A percentile compares a stretch with the other conserved stretches of the same genome.
Conservation (phyloP, 2,797 vertebrate genomes). For the Peromyscus aztecus region DNA sequence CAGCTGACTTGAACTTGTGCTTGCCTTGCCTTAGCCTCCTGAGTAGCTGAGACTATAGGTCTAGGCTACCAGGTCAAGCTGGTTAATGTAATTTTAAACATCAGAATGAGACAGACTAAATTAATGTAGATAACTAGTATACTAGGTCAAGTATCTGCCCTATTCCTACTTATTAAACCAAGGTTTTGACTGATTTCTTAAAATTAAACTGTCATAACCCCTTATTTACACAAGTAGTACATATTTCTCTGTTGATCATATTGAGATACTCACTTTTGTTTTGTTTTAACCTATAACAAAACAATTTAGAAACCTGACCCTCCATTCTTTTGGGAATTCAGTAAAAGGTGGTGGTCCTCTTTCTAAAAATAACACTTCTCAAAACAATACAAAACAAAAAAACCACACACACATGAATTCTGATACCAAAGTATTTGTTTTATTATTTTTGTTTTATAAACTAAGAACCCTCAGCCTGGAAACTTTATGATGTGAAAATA, state of each 20-base stretch:
- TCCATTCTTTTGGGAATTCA: background rate
- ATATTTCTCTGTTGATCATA: background rate
- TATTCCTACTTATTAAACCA: constrained; percentile 39
- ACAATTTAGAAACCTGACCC: constrained; percentile 25
- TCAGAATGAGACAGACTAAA: constrained; percentile 16
- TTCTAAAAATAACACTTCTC: background rate
- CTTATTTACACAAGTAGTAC: constrained; percentile 47
- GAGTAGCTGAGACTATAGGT: background rate
- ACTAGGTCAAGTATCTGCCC: background rate
- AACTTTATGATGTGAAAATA: background rate
- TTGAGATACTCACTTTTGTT: background rate
- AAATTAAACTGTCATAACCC: background rate
- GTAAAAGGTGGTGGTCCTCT: background rate
- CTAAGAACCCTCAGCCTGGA: constrained; percentile 24
- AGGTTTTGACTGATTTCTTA: constrained; percentile 23
- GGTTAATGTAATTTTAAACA: constrained; percentile 27
- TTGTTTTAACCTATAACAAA: background rate
- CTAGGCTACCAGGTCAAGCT: background rate
- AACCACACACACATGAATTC: background rate
- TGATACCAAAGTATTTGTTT: constrained; percentile 6
- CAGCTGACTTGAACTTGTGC: background rate
- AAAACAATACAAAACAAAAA: background rate
- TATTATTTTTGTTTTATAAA: constrained; percentile 40
- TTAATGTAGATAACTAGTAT: constrained; percentile 32
- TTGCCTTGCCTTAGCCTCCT: background rate